Conservation (phyloP, 2,888 invertebrate genomes). For the Nephrotoma appendiculata region DNA sequence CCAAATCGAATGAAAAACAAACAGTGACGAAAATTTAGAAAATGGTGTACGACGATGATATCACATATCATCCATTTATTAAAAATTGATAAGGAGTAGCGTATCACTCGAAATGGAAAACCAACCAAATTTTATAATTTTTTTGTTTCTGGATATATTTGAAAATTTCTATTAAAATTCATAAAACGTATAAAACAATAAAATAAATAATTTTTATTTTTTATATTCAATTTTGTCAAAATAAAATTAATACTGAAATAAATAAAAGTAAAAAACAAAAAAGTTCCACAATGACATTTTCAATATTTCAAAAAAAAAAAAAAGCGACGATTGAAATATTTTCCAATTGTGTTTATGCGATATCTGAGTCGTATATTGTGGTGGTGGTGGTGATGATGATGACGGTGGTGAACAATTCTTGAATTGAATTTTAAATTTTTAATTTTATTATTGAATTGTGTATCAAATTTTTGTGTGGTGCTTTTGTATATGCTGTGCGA, state of each 20-base stretch:
- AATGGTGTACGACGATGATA: not conserved
- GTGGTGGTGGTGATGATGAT: not conserved
- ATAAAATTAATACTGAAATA: not conserved
- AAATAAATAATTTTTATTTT: not conserved
- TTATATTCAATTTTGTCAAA: not conserved
- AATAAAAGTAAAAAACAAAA: not conserved
- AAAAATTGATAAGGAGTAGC: not conserved
- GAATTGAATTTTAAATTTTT: not conserved
- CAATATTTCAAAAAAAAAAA: not conserved
- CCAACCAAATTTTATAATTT: not conserved
- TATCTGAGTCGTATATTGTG: not conserved
- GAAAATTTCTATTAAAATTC: not conserved
- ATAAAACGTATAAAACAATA: not conserved
- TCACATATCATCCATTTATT: not conserved
- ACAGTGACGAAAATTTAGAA: not conserved
- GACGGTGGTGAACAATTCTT: not conserved
- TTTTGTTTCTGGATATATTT: not conserved
- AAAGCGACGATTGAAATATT: not conserved
- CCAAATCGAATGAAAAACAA: not conserved
- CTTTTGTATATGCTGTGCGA: not conserved
- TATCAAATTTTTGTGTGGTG: not conserved
- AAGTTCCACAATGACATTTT: not conserved
- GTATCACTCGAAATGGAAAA: not conserved
- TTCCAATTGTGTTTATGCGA: not conserved
- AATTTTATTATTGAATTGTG: not conserved